These are phyloP conservation scores for Leptodactylus fallax DNA, from an alignment of 2,797 vertebrate genomes.

Conservation along the genomic window DNA sequence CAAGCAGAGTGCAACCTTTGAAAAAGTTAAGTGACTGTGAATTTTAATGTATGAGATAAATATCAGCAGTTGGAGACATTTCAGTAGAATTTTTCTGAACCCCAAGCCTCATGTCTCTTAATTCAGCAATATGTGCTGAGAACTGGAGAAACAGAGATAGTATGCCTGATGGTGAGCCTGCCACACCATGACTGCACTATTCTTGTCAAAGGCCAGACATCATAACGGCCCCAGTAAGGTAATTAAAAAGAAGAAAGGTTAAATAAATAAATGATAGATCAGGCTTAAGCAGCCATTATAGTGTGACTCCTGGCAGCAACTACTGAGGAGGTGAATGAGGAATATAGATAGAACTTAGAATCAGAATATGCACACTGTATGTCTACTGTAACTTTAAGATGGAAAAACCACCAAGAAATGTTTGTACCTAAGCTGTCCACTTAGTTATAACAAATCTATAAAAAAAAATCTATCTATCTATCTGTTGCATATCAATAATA, in stretches of 20 bases:
- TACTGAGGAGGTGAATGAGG: background rate
- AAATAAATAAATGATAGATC: conserved; percentile 40
- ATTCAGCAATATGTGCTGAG: conserved; percentile 60
- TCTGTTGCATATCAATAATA: no score
- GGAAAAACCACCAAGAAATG: background rate
- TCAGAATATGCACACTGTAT: background rate
- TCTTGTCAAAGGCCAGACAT: conserved; percentile 45
- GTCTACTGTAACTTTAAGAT: background rate
- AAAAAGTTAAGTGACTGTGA: conserved; percentile 58
- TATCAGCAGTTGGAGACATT: conserved; percentile 49
- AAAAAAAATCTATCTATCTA: background rate
- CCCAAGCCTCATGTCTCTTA: conserved; percentile 60
- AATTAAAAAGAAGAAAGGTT: conserved; percentile 42
- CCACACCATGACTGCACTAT: conserved; percentile 25
- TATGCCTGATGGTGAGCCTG: conserved; percentile 24
- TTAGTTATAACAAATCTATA: no score
- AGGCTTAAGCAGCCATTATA: background rate
- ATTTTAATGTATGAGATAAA: conserved; percentile 51
- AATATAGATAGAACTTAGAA: background rate
- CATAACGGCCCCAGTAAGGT: conserved; percentile 23
- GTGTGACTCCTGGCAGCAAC: no score
- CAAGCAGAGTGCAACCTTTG: conserved; percentile 52
- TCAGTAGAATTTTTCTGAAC: conserved; percentile 31
- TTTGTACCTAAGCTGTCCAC: background rate
- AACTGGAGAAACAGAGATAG: conserved; percentile 51